Evolutionary conservation across 2,888 invertebrate genomes (phyloP).

Genomic region (Melieria crassipennis): DNA sequence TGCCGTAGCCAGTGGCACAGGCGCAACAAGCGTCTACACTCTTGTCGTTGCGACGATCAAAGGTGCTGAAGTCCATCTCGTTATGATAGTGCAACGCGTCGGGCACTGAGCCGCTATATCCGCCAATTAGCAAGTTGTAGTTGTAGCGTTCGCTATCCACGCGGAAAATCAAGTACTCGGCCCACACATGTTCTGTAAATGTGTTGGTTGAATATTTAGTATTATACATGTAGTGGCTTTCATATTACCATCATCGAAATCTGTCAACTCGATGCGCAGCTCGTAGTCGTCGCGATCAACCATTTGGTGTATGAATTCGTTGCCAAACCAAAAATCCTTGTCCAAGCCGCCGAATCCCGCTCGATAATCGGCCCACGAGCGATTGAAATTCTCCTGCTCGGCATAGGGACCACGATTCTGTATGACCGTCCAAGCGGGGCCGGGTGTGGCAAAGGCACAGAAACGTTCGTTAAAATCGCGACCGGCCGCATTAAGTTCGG

Average conservation of each 20-base stretch:
- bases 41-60: constrained; percentile 66
- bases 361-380: constrained; percentile 70
- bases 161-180: constrained; percentile 67
- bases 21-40: constrained; percentile 68
- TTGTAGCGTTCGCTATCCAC: constrained; percentile 65
- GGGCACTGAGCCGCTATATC: constrained; percentile 67
- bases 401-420: constrained; percentile 64
- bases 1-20: constrained; percentile 69
- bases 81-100: constrained; percentile 70
- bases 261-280: constrained; percentile 45
- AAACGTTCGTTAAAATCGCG: constrained; percentile 66
- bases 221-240: background rate
- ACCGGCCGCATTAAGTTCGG: constrained; percentile 54
- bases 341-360: constrained; percentile 69
- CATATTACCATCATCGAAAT: constrained; percentile 39
- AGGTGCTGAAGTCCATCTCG: constrained; percentile 65
- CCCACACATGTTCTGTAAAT: constrained; percentile 59
- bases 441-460: constrained; percentile 67
- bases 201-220: background rate
- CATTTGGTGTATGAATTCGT: constrained; percentile 68
- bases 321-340: constrained; percentile 72
- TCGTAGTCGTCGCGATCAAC: constrained; percentile 58
- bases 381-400: constrained; percentile 68
- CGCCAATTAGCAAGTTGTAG: constrained; percentile 67
- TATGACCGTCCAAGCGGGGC: constrained; percentile 70